Base-by-base conservation (phyloP, 2,797 vertebrate genomes). In the Tragelaphus eurycerus region DNA sequence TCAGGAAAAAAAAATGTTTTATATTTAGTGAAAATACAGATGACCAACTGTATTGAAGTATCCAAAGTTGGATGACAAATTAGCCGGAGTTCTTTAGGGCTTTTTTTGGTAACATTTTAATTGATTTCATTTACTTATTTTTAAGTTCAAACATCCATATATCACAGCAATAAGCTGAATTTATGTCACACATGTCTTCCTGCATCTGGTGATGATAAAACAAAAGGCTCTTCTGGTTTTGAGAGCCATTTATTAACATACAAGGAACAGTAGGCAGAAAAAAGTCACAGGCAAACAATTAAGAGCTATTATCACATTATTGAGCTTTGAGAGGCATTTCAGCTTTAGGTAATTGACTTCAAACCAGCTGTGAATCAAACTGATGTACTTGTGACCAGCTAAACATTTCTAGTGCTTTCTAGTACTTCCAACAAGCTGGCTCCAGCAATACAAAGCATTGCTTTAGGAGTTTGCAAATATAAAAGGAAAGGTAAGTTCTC, bases 261-360 rank as follows among this genome's bases (percentile, higher is more conserved):
- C 83, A 93, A 97, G 59, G 91, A 96, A 93, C 46, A 84, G 43
- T 9, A 83, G 71, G 38, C 43, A 95, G 43, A 23, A 92, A 95
- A 93, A 95, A 93, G 79, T 95, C 85, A 96, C 60, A 88, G 81
- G 46, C 62, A 98, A 98, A 97, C 88, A 97, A 95, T 97, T 97
- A 96, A 95, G 81, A 97, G 82, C 87, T 96, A 96, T 98, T 96
- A 93, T 88, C 76, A 93, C 81, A 92, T 95, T 97, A 97, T 6
- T 97, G 95, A 98, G 76, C 95, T 94, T 96, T 83, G 62, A 97
- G 96, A 98, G 95, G 76, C 52, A 55, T 94, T 96, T 96, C 86
- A 94, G 76, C 71, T 94, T 94, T 52, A 85, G 93, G 89, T 96
- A 95, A 97, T 96, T 97, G 94, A 95, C 97, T 96, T 96, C 85